Evolutionary conservation across 2,113 vertebrate species (phyloP).

Genomic region (Gracilinanus agilis): DNA sequence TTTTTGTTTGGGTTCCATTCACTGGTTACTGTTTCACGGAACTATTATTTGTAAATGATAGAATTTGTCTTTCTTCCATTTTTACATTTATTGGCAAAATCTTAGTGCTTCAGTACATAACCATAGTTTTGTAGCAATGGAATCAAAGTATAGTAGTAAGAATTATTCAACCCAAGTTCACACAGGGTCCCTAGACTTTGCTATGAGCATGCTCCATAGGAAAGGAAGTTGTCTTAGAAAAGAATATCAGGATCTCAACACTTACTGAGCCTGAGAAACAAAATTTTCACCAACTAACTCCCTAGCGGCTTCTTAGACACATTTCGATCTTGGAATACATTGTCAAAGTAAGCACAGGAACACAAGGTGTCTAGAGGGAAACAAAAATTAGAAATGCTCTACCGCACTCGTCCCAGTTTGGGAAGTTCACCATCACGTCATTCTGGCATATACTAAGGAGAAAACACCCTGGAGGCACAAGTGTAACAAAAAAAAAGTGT

Average conservation of each 20-base stretch:
- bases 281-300: neutral
- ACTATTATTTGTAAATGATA: neutral
- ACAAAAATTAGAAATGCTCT: neutral
- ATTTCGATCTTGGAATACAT: neutral
- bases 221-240: neutral
- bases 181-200: neutral
- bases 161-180: neutral
- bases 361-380: neutral
- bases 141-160: neutral
- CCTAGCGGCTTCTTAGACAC: neutral
- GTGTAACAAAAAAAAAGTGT: too few relatives aligned
- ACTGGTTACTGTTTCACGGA: neutral
- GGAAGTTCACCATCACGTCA: neutral
- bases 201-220: neutral
- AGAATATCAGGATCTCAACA: neutral
- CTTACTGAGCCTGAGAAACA: neutral
- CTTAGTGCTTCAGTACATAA: neutral
- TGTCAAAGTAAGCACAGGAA: neutral
- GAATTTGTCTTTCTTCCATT: neutral
- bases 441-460: neutral
- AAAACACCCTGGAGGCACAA: neutral
- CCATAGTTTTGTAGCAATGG: neutral
- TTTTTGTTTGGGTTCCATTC: neutral
- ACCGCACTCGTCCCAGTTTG: neutral
- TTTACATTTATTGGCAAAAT: neutral